phyloP scores from a whole-genome alignment of 2,888 invertebrate species.

The Zeuzera pyrina region DNA sequence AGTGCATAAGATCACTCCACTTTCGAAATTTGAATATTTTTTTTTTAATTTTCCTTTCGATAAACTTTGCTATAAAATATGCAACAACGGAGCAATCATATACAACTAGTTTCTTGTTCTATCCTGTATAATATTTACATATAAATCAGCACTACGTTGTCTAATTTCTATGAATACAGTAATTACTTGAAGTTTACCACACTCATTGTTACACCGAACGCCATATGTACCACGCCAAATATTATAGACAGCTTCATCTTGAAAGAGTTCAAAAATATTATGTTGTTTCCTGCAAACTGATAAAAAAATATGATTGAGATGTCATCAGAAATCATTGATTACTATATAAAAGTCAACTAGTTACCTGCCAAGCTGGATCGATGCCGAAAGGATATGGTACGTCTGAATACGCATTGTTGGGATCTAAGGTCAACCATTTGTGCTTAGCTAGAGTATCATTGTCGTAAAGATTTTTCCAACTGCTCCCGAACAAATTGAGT shows the following conservation, averaged over 20 bases:
- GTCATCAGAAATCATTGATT: not conserved
- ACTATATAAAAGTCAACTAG: not conserved
- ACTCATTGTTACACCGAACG: slow-evolving; percentile 79
- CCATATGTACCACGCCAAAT: slow-evolving; percentile 82
- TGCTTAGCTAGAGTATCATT: slow-evolving; percentile 33
- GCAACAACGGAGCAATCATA: not conserved
- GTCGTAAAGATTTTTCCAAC: slow-evolving; percentile 69
- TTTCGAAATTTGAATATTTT: too few species aligned
- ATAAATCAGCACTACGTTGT: too few species aligned
- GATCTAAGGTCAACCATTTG: slow-evolving; percentile 54
- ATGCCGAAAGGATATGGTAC: slow-evolving; percentile 79
- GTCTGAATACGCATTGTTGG: slow-evolving; percentile 47
- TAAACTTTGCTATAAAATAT: not conserved
- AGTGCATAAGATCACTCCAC: too few species aligned
- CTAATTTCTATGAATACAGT: slow-evolving; percentile 69
- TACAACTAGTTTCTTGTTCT: not conserved
- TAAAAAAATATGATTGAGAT: slow-evolving; percentile 22
- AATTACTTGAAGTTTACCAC: slow-evolving; percentile 75
- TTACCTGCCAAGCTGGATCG: slow-evolving; percentile 81
- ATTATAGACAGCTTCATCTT: slow-evolving; percentile 84
- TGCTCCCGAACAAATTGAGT: slow-evolving; percentile 78
- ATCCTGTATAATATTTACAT: too few species aligned
- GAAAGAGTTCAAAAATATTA: slow-evolving; percentile 81
- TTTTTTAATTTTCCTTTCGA: not conserved
- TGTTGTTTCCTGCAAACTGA: slow-evolving; percentile 76